These are phyloP conservation scores for Drosophila yooni DNA, from an alignment of 2,888 invertebrate species.

Conservation along the genomic window DNA sequence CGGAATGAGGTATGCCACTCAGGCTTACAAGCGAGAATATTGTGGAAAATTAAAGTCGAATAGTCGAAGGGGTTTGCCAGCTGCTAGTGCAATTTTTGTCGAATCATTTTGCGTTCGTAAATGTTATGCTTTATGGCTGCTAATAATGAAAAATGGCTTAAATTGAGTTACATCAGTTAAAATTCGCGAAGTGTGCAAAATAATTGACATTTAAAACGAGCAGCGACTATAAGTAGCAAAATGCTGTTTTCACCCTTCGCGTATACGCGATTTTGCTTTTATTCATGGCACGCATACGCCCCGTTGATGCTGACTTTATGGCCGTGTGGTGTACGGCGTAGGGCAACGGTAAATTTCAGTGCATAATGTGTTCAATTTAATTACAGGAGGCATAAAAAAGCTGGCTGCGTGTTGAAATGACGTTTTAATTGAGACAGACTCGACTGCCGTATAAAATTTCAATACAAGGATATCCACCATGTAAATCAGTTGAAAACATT, in stretches of 20 bases:
- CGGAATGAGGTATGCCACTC: slow-evolving; percentile 3
- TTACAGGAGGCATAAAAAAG: slow-evolving; percentile 55
- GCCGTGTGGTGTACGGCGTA: neutral
- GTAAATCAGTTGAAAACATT: slow-evolving; percentile 15
- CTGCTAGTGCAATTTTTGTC: slow-evolving; percentile 33
- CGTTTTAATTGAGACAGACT: slow-evolving; percentile 54
- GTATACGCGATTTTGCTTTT: slow-evolving; percentile 34
- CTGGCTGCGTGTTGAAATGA: slow-evolving; percentile 29
- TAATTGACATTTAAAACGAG: slow-evolving; percentile 73
- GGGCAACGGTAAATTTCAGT: slow-evolving; percentile 27
- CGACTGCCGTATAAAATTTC: slow-evolving; percentile 36
- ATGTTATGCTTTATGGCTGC: slow-evolving; percentile 56
- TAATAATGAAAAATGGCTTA: slow-evolving; percentile 65
- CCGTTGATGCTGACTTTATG: slow-evolving; percentile 48
- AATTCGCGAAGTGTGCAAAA: slow-evolving; percentile 56
- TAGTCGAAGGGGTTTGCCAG: slow-evolving; percentile 2
- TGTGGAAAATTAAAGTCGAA: slow-evolving; percentile 32
- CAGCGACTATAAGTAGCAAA: slow-evolving; percentile 25
- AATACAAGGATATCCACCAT: slow-evolving; percentile 18
- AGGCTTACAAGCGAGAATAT: slow-evolving; percentile 2
- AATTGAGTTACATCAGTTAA: slow-evolving; percentile 62
- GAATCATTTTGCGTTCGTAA: slow-evolving; percentile 36
- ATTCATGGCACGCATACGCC: slow-evolving; percentile 51
- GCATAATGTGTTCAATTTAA: slow-evolving; percentile 58
- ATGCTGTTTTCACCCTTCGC: slow-evolving; percentile 36